Conservation (phyloP, 2,888 invertebrate species). For the Thecophora atra region DNA sequence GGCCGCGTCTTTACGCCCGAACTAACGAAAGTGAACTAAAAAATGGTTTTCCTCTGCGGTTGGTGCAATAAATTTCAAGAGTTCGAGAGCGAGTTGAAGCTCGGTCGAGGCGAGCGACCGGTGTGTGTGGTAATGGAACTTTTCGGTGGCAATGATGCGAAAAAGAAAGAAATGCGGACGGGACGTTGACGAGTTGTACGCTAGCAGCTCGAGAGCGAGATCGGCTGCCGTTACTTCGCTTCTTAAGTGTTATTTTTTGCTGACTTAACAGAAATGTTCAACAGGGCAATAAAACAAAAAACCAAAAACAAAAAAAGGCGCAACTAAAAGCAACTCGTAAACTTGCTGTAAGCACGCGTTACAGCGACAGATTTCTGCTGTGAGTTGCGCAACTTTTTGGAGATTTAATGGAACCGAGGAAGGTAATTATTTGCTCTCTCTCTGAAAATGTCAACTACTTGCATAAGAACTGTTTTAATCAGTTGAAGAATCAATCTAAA, state of each 20-base stretch:
- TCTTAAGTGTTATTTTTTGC: slow-evolving; percentile 21
- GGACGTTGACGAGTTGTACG: slow-evolving; percentile 26
- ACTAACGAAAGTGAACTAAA: slow-evolving; percentile 59
- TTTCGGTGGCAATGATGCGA: slow-evolving; percentile 32
- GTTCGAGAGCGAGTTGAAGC: slow-evolving; percentile 38
- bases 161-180: slow-evolving; percentile 13
- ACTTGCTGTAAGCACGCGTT: not conserved
- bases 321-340: not conserved
- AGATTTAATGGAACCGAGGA: not conserved
- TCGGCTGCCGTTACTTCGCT: slow-evolving; percentile 44
- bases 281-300: no score
- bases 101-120: slow-evolving; percentile 10
- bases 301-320: no score
- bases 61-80: slow-evolving; percentile 41
- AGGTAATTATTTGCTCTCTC: not conserved
- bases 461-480: no score
- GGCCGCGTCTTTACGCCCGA: slow-evolving; percentile 49
- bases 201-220: slow-evolving; percentile 40
- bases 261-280: slow-evolving; percentile 13
- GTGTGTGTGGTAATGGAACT: slow-evolving; percentile 42
- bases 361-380: not conserved
- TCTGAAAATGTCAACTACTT: no score
- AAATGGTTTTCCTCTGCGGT: slow-evolving; percentile 52
- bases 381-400: slow-evolving; percentile 21
- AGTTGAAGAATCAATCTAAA: no score